Percentiles rank a stretch among this genome's conserved stretches.
These are phyloP conservation scores for Micoletzkya japonica DNA, from an alignment of 2,888 invertebrate species.

Conservation along the genomic window DNA sequence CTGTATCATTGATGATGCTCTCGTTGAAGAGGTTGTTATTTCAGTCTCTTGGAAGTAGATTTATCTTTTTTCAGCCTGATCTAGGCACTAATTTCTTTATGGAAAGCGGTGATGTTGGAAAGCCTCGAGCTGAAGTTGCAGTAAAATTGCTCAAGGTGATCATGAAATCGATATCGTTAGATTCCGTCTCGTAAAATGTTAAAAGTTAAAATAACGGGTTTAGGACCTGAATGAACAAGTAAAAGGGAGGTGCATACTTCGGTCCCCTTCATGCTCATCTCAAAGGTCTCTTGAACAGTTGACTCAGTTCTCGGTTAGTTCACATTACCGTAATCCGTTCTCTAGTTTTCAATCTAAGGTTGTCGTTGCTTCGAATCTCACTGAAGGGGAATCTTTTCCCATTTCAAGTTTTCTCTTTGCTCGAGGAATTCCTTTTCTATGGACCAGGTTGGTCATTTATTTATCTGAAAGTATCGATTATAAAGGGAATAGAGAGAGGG, in stretches of 20 bases:
- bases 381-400: conserved; percentile 70
- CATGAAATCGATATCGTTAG: not conserved
- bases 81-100: conserved; percentile 93
- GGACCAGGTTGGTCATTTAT: conserved; percentile 34
- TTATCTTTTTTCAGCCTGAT: conserved; percentile 76
- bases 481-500: too few species aligned
- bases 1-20: conserved; percentile 66
- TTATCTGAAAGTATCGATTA: too few species aligned
- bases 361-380: conserved; percentile 80
- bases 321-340: not conserved
- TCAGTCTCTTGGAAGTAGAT: conserved; percentile 19
- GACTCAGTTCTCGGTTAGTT: not conserved
- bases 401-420: conserved; percentile 46
- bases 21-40: conserved; percentile 55
- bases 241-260: too few species aligned
- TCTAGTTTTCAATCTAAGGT: conserved; percentile 78
- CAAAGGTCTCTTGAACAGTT: not conserved
- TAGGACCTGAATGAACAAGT: too few species aligned
- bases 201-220: too few species aligned
- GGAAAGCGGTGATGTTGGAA: conserved; percentile 79
- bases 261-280: too few species aligned
- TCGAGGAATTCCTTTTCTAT: conserved; percentile 52
- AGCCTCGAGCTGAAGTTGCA: conserved; percentile 50
- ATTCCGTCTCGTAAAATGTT: not conserved
- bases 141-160: conserved; percentile 27